Evolutionary conservation across 2,888 invertebrate species (phyloP), one percentile per base, ranked within the genome.

Genomic region (Zonitis immaculata): DNA sequence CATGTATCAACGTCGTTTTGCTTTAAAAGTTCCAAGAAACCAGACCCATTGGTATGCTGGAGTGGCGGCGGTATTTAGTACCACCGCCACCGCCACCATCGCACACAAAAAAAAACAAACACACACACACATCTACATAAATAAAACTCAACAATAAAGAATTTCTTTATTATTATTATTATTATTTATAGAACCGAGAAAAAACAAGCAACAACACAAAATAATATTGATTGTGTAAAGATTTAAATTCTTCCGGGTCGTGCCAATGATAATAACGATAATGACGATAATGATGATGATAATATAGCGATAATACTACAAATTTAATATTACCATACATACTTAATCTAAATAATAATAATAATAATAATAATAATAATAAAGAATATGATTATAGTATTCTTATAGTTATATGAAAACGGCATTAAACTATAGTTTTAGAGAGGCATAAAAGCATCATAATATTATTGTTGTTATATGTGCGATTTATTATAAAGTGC

Each of bases 1-100:
- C 65, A 64, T 65, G 64, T 64, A 64, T 65, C 65, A 65, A 65
- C 58, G 65, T 65, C 65, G 54, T 56, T 60, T 57, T 57, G 18
- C 35, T 35, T 35, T 39, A 39, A 57, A 58, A 59, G 57, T 65
- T 65, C 65, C 60, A 52, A 61, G 65, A 65, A 65, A 60, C 61
- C 57, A 61, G 61, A 57, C 57, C 57, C 51, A 49, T 54, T 49
- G 49, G 49, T 57, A 57, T 56, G 51, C 49, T 45, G 45, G 30
- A 30, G 47, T 45, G 51, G 51, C 51, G 47, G 48, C 55, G 42
- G 25, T 45, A 44, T 39, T 42, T 42, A 22, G 12, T 45, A 16
- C 20, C 44, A n/a, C 44, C 49, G 39, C 45, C 45, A 30, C 16
- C 45, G 25, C 44, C 44, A 11, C 20, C 20, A 12, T 14, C n/a